phyloP scores from a whole-genome alignment of 2,113 vertebrate species.

The Amblyopsis rosae region DNA sequence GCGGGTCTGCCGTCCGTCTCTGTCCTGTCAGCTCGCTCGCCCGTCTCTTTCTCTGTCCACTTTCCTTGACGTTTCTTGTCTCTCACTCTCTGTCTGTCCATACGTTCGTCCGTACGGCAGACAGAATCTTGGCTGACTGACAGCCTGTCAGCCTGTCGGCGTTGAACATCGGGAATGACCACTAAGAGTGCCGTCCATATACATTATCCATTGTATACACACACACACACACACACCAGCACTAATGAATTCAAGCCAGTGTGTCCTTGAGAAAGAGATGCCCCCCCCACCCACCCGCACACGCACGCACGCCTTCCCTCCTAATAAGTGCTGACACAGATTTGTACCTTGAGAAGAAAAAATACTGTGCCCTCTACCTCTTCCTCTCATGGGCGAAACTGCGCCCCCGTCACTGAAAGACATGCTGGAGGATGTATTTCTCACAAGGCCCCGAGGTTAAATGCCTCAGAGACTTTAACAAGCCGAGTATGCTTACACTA shows the following conservation, averaged over 20 bases:
- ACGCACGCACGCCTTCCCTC: not conserved
- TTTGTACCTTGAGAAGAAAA: not conserved
- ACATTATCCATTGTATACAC: not conserved
- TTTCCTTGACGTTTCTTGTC: not conserved
- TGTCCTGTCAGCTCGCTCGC: not conserved
- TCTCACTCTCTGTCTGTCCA: not conserved
- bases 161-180: not conserved
- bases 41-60: not conserved
- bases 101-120: too few species aligned
- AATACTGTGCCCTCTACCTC: not conserved
- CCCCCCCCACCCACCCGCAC: too few species aligned
- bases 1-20: not conserved
- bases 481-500: constrained; percentile 33
- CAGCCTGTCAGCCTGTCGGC: too few species aligned
- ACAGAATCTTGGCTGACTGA: too few species aligned
- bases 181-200: not conserved
- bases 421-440: constrained; percentile 21
- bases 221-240: not conserved
- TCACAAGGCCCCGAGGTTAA: constrained; percentile 39
- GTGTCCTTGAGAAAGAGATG: not conserved
- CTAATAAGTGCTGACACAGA: not conserved
- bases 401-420: constrained; percentile 6
- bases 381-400: not conserved
- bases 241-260: not conserved
- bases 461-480: constrained; percentile 50